These are phyloP conservation scores for Empis stercorea DNA, from an alignment of 2,888 invertebrate species.

Conservation along the genomic window DNA sequence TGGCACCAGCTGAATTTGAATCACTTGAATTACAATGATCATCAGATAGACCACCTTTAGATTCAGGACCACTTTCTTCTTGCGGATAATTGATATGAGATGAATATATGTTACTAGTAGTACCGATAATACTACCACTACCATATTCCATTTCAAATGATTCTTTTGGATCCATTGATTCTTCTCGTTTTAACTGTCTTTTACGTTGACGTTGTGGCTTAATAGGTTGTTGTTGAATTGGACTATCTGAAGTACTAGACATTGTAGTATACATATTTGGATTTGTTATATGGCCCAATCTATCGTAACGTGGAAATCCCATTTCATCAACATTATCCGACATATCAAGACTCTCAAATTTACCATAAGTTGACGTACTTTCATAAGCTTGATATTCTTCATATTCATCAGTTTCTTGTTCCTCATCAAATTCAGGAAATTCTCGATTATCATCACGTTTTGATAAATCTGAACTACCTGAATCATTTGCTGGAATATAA, in stretches of 20 bases:
- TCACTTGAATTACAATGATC: conserved; percentile 35
- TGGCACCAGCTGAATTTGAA: conserved; percentile 15
- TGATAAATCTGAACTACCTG: conserved; percentile 47
- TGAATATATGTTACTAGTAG: conserved; percentile 3
- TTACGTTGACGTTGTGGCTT: conserved; percentile 36
- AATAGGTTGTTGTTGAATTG: conserved; percentile 33
- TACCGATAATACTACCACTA: conserved; percentile 5
- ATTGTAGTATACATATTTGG: conserved; percentile 23
- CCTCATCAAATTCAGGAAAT: conserved; percentile 36
- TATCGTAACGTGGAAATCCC: conserved; percentile 51
- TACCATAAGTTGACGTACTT: conserved; percentile 23
- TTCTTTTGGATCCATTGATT: conserved; percentile 20
- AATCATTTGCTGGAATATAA: conserved; percentile 51
- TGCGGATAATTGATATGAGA: conserved; percentile 21
- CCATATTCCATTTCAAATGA: conserved; percentile 13
- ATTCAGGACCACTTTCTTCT: conserved; percentile 32
- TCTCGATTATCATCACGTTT: conserved; percentile 36
- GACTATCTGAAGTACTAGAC: not conserved
- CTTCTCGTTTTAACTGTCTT: conserved; percentile 32
- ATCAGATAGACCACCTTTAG: conserved; percentile 30
- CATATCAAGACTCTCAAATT: conserved; percentile 48
- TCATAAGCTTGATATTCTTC: conserved; percentile 41
- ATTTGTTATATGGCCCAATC: conserved; percentile 41
- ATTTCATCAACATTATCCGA: conserved; percentile 52
- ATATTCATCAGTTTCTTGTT: conserved; percentile 40